phyloP scores from a whole-genome alignment of 2,113 vertebrate genomes.

The Phyllostomus hastatus region DNA sequence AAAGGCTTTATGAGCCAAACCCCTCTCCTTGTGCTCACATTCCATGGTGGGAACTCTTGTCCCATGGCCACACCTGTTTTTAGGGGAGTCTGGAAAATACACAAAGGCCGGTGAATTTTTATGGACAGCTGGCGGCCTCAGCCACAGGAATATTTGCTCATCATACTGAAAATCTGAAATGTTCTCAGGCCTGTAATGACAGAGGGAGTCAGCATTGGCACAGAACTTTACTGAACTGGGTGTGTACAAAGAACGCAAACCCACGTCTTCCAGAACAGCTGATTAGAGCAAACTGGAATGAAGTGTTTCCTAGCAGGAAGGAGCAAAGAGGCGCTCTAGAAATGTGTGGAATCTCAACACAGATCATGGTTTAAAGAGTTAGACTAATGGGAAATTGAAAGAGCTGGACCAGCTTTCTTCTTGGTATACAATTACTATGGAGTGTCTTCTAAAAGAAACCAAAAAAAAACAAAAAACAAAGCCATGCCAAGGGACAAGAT shows the following conservation, averaged over 20 bases:
- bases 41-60: background rate
- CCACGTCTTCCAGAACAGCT: background rate
- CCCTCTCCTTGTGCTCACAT: background rate
- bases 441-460: background rate
- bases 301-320: background rate
- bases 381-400: background rate
- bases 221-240: background rate
- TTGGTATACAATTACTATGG: background rate
- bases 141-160: background rate
- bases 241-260: background rate
- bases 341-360: background rate
- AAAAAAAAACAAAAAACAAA: background rate
- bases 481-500: background rate
- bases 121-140: background rate
- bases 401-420: background rate
- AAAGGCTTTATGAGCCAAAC: background rate
- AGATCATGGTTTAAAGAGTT: constrained; percentile 17
- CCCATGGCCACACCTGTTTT: background rate
- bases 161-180: background rate
- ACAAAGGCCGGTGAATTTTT: background rate
- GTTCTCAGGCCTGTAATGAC: background rate
- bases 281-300: background rate
- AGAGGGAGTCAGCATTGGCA: background rate
- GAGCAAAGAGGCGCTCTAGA: background rate
- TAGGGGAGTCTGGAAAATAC: background rate